phyloP scores from a whole-genome alignment of 2,888 invertebrate genomes.

The Anticlea derivata region DNA sequence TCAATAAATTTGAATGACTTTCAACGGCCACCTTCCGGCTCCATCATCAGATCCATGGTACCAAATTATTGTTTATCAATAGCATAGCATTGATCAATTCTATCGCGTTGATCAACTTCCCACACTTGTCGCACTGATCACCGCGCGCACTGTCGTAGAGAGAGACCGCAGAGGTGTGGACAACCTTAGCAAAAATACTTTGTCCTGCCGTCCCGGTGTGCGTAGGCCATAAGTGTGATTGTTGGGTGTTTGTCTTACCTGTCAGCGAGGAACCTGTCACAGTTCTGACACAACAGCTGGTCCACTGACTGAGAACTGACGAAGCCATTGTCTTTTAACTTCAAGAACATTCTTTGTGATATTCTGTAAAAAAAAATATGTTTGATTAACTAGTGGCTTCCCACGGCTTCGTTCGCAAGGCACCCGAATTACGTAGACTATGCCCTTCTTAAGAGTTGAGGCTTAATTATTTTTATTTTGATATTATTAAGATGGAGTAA shows the following conservation, averaged over 20 bases:
- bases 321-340: constrained; percentile 92
- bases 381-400: not conserved
- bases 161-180: constrained; percentile 93
- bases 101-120: constrained; percentile 96
- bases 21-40: no score
- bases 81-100: constrained; percentile 93
- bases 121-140: constrained; percentile 99
- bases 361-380: constrained; percentile 84
- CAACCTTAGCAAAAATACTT: no score
- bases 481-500: no score
- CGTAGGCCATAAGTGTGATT: not conserved
- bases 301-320: constrained; percentile 93
- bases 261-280: constrained; percentile 91
- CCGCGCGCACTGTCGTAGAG: constrained; percentile 96
- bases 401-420: no score
- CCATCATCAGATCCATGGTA: no score
- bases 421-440: no score
- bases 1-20: no score
- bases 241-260: constrained; percentile 74
- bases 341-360: constrained; percentile 94
- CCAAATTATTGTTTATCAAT: no score
- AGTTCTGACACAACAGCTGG: constrained; percentile 95
- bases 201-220: no score
- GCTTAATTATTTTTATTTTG: no score
- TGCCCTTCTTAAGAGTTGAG: no score